These are phyloP conservation scores for Arctopsyche grandis DNA, from an alignment of 1,140 invertebrate genomes.

Conservation along the genomic window DNA sequence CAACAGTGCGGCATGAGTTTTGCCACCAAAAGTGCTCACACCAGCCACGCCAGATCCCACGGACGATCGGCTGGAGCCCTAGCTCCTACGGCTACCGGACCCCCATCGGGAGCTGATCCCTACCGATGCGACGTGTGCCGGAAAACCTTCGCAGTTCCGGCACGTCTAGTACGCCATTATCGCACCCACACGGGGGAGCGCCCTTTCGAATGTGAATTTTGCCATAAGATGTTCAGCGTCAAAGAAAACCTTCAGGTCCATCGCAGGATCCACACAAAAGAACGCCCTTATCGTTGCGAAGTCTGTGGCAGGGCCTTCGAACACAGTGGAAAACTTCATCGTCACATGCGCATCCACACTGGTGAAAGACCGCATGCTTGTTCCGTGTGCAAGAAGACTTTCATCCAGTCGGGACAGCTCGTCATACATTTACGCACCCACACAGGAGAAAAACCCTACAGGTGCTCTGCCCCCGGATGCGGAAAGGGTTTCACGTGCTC, in stretches of 20 bases:
- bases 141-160: slow-evolving; percentile 91
- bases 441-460: slow-evolving; percentile 92
- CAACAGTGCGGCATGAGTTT: slow-evolving; percentile 70
- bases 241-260: slow-evolving; percentile 93
- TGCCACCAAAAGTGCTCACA: slow-evolving; percentile 70
- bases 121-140: slow-evolving; percentile 91
- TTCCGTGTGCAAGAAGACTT: slow-evolving; percentile 90
- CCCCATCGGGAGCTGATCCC: slow-evolving; percentile 69
- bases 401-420: slow-evolving; percentile 88
- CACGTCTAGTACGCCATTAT: slow-evolving; percentile 90
- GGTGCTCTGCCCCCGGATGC: slow-evolving; percentile 82
- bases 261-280: slow-evolving; percentile 90
- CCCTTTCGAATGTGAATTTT: slow-evolving; percentile 91
- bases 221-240: slow-evolving; percentile 90
- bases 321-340: slow-evolving; percentile 90
- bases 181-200: slow-evolving; percentile 89
- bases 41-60: slow-evolving; percentile 70
- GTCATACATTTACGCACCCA: slow-evolving; percentile 88
- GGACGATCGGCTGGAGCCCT: slow-evolving; percentile 55
- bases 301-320: slow-evolving; percentile 92
- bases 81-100: slow-evolving; percentile 16
- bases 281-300: slow-evolving; percentile 86
- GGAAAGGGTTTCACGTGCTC: slow-evolving; percentile 90
- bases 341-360: slow-evolving; percentile 93
- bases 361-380: slow-evolving; percentile 94